Evolutionary conservation across 2,888 invertebrate species (phyloP), one percentile per base, ranked within the genome.

Genomic region (Abscondita cerata): DNA sequence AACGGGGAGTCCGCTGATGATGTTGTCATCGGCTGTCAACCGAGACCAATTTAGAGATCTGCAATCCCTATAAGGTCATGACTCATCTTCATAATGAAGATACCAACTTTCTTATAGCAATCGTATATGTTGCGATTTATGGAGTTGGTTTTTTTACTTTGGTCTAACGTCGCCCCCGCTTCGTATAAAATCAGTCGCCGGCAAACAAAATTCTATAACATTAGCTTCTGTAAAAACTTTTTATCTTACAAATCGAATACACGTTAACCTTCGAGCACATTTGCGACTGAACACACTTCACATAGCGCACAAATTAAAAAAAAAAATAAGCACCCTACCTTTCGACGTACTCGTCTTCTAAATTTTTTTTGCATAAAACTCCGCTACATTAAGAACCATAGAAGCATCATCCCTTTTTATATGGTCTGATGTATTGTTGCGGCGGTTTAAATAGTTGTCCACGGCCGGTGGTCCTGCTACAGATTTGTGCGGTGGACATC

Each of bases 1-100:
- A 70, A 70, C 70, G 70, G 75, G 75, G 76, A 77, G 76, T 75
- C 76, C 73, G 73, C 70, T 77, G 80, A 79, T 79, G 78, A 79
- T 79, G 78, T 80, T 79, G 80, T 80, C 79, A 80, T 79, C 78
- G 72, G 76, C 73, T 78, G 80, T 80, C 80, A 79, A 72, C 72
- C 72, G 68, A 70, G 74, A 73, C 79, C 79, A 79, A 79, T 79
- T 79, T 80, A 78, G 70, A 69, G 62, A 62, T 63, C 66, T 61
- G 64, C 60, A 58, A 57, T 73, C 79, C 78, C 79, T 80, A 79
- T 80, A 80, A 76, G 79, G 80, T 73, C 70, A 68, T 73, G 75
- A 73, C 75, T 75, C 74, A 74, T 75, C 74, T 71, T 73, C 72
- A 78, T 81, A 80, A 81, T 81, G 79, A 80, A 81, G 80, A 80